Conservation (phyloP, 2,113 vertebrate species). For the Sebastes schlegelii region DNA sequence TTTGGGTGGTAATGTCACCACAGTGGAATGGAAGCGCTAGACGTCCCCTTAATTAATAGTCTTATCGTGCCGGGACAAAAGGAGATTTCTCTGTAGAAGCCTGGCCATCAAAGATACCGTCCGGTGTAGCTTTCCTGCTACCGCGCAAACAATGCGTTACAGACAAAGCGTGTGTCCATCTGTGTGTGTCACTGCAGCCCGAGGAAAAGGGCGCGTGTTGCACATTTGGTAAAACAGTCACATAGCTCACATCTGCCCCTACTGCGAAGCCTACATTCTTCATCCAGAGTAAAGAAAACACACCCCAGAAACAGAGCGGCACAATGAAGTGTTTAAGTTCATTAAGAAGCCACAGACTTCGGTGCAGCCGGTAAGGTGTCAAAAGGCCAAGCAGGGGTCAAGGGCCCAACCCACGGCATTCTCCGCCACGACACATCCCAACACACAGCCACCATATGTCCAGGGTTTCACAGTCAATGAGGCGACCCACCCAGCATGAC, state of each 20-base stretch:
- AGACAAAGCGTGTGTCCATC: slow-evolving; percentile 38
- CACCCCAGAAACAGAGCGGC: slow-evolving; percentile 51
- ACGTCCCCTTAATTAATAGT: slow-evolving; percentile 74
- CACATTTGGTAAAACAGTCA: slow-evolving; percentile 60
- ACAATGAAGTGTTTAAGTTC: slow-evolving; percentile 86
- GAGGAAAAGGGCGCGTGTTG: slow-evolving; percentile 20
- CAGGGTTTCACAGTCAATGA: slow-evolving; percentile 78
- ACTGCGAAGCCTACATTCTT: slow-evolving; percentile 47
- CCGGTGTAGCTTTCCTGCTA: slow-evolving; percentile 43
- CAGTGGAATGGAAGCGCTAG: slow-evolving; percentile 49
- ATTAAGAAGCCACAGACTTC: slow-evolving; percentile 73
- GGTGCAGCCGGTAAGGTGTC: slow-evolving; percentile 71
- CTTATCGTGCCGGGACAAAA: slow-evolving; percentile 70
- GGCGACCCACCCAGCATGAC: slow-evolving; percentile 76
- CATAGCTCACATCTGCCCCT: slow-evolving; percentile 65
- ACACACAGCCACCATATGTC: slow-evolving; percentile 85
- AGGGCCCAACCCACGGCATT: slow-evolving; percentile 80
- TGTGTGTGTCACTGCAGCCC: slow-evolving; percentile 35
- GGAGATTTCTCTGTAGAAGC: slow-evolving; percentile 62
- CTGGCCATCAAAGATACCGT: slow-evolving; percentile 70
- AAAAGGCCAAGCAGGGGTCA: slow-evolving; percentile 78
- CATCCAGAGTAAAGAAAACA: slow-evolving; percentile 42
- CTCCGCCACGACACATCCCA: slow-evolving; percentile 70
- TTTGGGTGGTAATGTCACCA: slow-evolving; percentile 52
- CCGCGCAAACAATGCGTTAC: slow-evolving; percentile 13